Percentiles rank a stretch among this genome's conserved stretches.
Evolutionary conservation across 2,888 invertebrate species (phyloP).

Genomic region (Tachystola acroxantha): DNA sequence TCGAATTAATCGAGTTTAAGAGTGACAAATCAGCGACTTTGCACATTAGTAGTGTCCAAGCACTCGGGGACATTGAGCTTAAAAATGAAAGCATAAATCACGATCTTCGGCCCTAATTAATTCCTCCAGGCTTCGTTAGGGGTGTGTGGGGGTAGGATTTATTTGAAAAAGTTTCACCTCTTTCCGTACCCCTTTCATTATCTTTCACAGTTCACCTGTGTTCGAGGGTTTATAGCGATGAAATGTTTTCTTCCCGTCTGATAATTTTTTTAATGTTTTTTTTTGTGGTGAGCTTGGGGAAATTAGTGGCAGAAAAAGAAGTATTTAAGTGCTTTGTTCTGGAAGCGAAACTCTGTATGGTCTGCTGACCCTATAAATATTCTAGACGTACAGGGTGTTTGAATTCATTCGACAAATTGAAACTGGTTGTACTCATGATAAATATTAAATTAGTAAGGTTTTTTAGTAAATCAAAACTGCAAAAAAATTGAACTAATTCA

Average conservation of each 20-base stretch:
- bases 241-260: neutral
- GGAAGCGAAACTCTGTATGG: too few relatives aligned
- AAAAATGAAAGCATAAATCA: constrained; percentile 77
- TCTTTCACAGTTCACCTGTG: constrained; percentile 49
- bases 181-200: constrained; percentile 45
- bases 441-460: too few relatives aligned
- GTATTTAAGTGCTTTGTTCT: too few relatives aligned
- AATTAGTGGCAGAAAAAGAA: neutral
- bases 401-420: too few relatives aligned
- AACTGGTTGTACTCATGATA: too few relatives aligned
- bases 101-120: constrained; percentile 77
- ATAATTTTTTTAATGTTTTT: neutral
- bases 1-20: too few relatives aligned
- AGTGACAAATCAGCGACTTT: too few relatives aligned
- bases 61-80: constrained; percentile 58
- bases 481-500: too few relatives aligned
- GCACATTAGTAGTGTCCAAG: constrained; percentile 21
- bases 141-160: constrained; percentile 47
- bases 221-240: neutral
- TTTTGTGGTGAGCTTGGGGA: neutral
- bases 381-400: too few relatives aligned
- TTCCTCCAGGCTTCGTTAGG: constrained; percentile 65
- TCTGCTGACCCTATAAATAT: too few relatives aligned
- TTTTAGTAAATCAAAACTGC: too few relatives aligned
- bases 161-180: constrained; percentile 62